Percentiles rank a stretch among this genome's conserved stretches.
Evolutionary conservation across 2,797 vertebrate genomes (phyloP).

Genomic region (Cercopithecus petaurista): DNA sequence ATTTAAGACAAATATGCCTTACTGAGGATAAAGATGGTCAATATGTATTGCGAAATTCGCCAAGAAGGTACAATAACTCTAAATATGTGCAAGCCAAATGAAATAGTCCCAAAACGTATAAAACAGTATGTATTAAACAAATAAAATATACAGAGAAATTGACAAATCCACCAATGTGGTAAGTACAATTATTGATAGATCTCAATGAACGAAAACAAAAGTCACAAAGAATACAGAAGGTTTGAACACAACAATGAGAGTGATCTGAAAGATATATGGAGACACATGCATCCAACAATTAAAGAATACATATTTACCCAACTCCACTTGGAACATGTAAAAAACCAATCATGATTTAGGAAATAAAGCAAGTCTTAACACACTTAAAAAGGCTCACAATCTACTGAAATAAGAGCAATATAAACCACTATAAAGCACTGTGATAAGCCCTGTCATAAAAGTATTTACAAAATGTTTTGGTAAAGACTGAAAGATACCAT

Average conservation of each 20-base stretch:
- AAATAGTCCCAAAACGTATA: background rate
- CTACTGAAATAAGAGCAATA: background rate
- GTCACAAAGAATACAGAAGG: background rate
- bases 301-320: background rate
- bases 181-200: background rate
- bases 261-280: background rate
- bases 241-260: background rate
- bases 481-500: background rate
- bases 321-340: background rate
- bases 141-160: background rate
- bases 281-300: background rate
- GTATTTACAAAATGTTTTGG: background rate
- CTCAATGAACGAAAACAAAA: background rate
- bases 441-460: background rate
- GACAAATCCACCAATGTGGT: background rate
- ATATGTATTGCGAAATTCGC: background rate
- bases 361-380: background rate
- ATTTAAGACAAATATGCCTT: background rate
- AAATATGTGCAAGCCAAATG: background rate
- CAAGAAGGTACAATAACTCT: background rate
- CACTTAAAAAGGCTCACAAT: background rate
- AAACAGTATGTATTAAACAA: background rate
- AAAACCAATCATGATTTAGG: background rate
- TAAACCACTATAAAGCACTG: background rate
- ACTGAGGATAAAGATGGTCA: background rate